phyloP scores from a whole-genome alignment of 2,113 vertebrate genomes.

The Channa maculata region DNA sequence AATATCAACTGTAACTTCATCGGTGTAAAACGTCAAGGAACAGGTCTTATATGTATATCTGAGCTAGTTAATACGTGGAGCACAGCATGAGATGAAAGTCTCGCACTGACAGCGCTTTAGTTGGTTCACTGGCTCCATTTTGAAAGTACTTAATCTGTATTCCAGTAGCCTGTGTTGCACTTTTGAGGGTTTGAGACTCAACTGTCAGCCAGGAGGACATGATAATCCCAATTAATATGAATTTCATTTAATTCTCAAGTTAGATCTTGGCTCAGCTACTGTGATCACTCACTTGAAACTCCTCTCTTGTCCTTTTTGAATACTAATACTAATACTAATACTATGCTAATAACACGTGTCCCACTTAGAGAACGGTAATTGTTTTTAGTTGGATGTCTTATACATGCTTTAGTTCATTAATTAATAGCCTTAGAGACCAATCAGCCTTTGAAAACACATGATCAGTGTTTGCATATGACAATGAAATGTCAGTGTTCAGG shows the following conservation, averaged over 20 bases:
- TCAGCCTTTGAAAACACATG: slow-evolving; percentile 22
- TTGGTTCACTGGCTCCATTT: slow-evolving; percentile 25
- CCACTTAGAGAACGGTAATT: too few relatives aligned
- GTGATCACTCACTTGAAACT: slow-evolving; percentile 12
- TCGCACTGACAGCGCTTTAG: slow-evolving; percentile 18
- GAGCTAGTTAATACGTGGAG: slow-evolving; percentile 18
- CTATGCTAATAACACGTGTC: background rate
- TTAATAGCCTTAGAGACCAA: slow-evolving; percentile 7
- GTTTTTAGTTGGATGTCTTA: background rate
- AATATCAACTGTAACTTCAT: background rate
- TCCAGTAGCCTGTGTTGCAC: slow-evolving; percentile 32
- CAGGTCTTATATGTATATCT: background rate
- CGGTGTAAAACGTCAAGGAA: background rate
- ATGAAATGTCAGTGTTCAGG: slow-evolving; percentile 1
- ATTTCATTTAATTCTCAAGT: slow-evolving; percentile 28
- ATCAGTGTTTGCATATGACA: slow-evolving; percentile 13
- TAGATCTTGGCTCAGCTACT: slow-evolving; percentile 16
- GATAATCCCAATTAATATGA: slow-evolving; percentile 47
- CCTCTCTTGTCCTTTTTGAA: background rate
- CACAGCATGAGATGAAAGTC: background rate
- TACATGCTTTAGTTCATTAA: background rate
- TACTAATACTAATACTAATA: background rate
- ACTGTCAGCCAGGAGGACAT: slow-evolving; percentile 12
- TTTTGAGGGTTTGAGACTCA: slow-evolving; percentile 27
- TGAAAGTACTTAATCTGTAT: slow-evolving; percentile 34